Conservation (phyloP, 1,140 invertebrate species). For the Drosophila carrolli region DNA sequence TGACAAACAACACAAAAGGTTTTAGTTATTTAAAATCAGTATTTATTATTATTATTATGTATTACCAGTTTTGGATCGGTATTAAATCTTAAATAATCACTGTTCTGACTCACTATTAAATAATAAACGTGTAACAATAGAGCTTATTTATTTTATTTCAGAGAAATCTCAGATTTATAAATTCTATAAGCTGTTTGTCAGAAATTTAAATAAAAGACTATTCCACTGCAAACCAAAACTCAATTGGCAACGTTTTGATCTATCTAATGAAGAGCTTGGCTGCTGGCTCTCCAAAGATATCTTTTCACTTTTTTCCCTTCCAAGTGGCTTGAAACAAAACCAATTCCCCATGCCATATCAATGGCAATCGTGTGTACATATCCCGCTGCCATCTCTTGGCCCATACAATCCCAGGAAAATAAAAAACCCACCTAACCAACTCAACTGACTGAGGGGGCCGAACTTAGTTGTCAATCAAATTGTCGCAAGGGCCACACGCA, state of each 20-base stretch:
- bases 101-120: too few species aligned
- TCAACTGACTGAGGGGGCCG: conserved; percentile 14
- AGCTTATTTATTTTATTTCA: too few species aligned
- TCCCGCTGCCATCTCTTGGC: conserved; percentile 5
- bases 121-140: too few species aligned
- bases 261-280: conserved; percentile 10
- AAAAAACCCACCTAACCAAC: conserved; percentile 16
- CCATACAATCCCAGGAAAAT: conserved; percentile 1
- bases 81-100: too few species aligned
- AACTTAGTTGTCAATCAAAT: conserved; percentile 74
- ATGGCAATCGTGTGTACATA: conserved; percentile 16
- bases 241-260: conserved; percentile 2
- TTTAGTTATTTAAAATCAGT: too few species aligned
- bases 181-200: not conserved
- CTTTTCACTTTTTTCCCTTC: not conserved
- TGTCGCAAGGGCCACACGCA: conserved; percentile 72
- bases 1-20: too few species aligned
- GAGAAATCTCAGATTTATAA: too few species aligned
- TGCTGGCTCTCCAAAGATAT: conserved; percentile 6
- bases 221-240: not conserved
- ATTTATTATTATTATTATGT: too few species aligned
- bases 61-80: too few species aligned
- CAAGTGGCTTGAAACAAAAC: conserved; percentile 24
- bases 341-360: conserved; percentile 31
- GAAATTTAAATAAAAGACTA: not conserved